phyloP scores from a whole-genome alignment of 2,797 vertebrate genomes.

The Sebastes cheni region DNA sequence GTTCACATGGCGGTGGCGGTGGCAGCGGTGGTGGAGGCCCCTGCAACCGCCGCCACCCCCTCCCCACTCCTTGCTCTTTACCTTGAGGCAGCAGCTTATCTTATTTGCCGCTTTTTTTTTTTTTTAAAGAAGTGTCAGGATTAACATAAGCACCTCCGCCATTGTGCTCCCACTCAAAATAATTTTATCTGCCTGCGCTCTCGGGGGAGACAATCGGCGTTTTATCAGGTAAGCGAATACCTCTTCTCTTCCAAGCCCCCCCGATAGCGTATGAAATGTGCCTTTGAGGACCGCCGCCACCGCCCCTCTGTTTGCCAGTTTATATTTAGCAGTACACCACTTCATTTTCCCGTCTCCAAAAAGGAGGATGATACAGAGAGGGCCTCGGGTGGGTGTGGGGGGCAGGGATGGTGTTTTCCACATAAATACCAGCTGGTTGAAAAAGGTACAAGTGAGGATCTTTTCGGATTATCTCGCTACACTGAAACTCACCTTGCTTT shows the following conservation, averaged over 20 bases:
- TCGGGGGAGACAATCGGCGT: conserved; percentile 72
- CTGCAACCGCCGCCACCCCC: background rate
- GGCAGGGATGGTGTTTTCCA: conserved; percentile 10
- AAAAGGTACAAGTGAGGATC: conserved; percentile 46
- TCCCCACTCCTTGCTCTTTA: conserved; percentile 53
- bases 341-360: conserved; percentile 51
- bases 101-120: conserved; percentile 66
- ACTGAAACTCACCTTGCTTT: background rate
- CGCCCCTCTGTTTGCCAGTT: conserved; percentile 83
- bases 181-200: conserved; percentile 71
- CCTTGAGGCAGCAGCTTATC: conserved; percentile 81
- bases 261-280: conserved; percentile 85
- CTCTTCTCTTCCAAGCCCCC: conserved; percentile 64
- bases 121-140: conserved; percentile 73
- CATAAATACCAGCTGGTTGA: conserved; percentile 51
- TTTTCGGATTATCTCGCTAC: conserved; percentile 6
- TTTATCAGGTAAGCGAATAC: conserved; percentile 94
- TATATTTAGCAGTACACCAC: conserved; percentile 87
- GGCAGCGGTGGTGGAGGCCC: background rate
- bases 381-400: conserved; percentile 28
- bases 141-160: conserved; percentile 84
- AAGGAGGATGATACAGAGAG: conserved; percentile 56
- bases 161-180: conserved; percentile 81
- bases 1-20: conserved; percentile 2
- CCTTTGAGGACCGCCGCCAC: conserved; percentile 83